Base-by-base conservation (phyloP, 2,113 vertebrate genomes). In the Lethenteron camtschaticum region DNA sequence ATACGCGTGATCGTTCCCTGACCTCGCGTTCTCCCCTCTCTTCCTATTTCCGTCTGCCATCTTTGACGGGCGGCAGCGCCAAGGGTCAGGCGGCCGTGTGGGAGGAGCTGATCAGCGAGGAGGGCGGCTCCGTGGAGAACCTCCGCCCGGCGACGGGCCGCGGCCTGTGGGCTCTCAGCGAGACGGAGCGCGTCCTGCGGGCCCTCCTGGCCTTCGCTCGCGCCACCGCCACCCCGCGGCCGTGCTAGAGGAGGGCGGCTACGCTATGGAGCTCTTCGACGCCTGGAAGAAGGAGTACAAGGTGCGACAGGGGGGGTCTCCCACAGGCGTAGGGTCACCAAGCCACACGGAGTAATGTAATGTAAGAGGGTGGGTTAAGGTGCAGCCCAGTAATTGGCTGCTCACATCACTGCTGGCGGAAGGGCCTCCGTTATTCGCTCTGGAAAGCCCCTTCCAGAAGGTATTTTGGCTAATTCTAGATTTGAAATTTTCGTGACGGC, bases 251-350 rank as follows among this genome's bases (percentile, higher is more conserved):
- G 89, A 96, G 76, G 92, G 90, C 57, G 89, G 80, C 56, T 13
- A 76, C 8, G 90, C 92, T 73, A 85, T 96, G 85, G 94, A 99
- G 70, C 86, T 96, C 68, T 94, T 89, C 73, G 94, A 99, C 78
- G 83, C 80, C 2, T 95, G 90, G 90, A 99, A 95, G 77, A 99
- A 99, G 71, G 94, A 99, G 76, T 99, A 96, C 77, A 99, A 99
- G 88, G 92, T 96, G 72, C 3, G 63, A 66, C 63, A 20, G 20
- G 10, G 9, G 9, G 63, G 63, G 20, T n/a, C 63, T 41, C 41
- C 41, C 41, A 41, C 41, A 41, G 41, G 41, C 1, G 5, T 41
- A 3, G 41, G 41, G 41, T 41, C 41, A 41, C 41, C 41, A 41
- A 41, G 41, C 41, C 41, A 41, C 41, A 41, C 41, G 41, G 41